Conservation (phyloP, 2,113 vertebrate species). For the Pterocles orientalis region DNA sequence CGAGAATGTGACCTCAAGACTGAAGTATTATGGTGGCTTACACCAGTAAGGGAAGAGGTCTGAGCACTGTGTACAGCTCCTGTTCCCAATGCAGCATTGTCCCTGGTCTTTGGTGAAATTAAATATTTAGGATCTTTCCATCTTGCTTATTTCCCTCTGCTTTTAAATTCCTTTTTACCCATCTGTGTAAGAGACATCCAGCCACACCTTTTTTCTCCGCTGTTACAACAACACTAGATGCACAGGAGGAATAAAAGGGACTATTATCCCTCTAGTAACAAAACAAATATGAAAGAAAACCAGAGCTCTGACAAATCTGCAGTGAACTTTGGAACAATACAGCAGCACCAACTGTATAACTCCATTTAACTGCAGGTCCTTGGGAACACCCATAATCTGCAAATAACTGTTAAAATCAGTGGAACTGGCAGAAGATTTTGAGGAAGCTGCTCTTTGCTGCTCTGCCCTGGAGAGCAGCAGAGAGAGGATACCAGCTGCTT, state of each 20-base stretch:
- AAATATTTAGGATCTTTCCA: slow-evolving; percentile 21
- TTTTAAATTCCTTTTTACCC: slow-evolving; percentile 17
- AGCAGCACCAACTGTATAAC: neutral
- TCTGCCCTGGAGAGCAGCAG: slow-evolving; percentile 5
- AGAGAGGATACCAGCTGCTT: slow-evolving; percentile 5
- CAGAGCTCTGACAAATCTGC: neutral
- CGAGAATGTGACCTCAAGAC: neutral
- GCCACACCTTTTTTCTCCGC: neutral
- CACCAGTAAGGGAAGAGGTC: neutral
- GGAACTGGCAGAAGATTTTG: neutral
- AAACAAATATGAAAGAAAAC: slow-evolving; percentile 41
- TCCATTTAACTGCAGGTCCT: slow-evolving; percentile 35
- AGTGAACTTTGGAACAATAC: slow-evolving; percentile 39
- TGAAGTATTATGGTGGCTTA: slow-evolving; percentile 11
- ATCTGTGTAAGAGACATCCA: neutral
- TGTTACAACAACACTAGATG: neutral
- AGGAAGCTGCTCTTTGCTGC: slow-evolving; percentile 12
- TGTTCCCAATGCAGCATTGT: neutral
- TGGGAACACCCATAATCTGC: slow-evolving; percentile 38
- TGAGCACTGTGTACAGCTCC: neutral
- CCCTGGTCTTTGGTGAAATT: neutral
- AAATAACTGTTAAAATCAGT: slow-evolving; percentile 43
- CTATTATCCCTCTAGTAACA: slow-evolving; percentile 30
- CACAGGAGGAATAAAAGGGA: slow-evolving; percentile 18
- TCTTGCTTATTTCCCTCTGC: neutral